Base-by-base conservation (phyloP, 2,888 invertebrate species). In the Stenodema calcarata region DNA sequence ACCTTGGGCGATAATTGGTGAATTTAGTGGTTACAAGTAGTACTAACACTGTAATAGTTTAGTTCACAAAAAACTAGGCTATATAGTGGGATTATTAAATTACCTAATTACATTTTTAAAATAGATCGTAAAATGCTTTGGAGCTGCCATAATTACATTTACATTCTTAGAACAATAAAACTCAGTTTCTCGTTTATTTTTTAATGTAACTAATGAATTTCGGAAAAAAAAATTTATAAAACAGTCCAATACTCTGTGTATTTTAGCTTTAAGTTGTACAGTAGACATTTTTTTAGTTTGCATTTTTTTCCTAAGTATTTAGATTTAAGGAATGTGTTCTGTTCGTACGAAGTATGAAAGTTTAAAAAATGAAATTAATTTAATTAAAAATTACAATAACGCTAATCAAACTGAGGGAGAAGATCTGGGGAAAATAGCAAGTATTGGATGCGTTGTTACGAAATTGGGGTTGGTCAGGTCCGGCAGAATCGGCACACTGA, bases 1-100 rank as follows among this genome's bases (percentile, higher is more conserved):
- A 88, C 87, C 80, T 87, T 87, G 86, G 87, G 88, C 87, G 87
- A 88, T 87, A 88, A 44, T 87, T 86, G 88, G 87, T 86, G 87
- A 83, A 81, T 73, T 54, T 81, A 81, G 81, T 73, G 84, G 73
- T 84, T 73, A 84, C 84, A 84, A 73, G 84, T 84, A 84, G 84
- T 84, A 76, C 50, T 76, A 84, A 84, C 84, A 84, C 84, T 84
- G 75, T 84, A 70, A 73, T 84, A 84, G 84, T 84, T 84, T 84
- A 84, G 84, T 84, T 73, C 84, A 84, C 84, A 84, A 84, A 84
- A 50, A 84, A 84, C 84, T 84, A 84, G 84, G 84, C 84, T 84
- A 84, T 84, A 73, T 84, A 84, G 84, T 84, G 84, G 84, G 84
- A 84, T 84, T 84, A 84, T 84, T 84, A 84, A 84, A 84, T 84